A percentile compares a stretch with the other conserved stretches of the same genome.
phyloP scores from a whole-genome alignment of 2,113 vertebrate species.

The Macrotus californicus region DNA sequence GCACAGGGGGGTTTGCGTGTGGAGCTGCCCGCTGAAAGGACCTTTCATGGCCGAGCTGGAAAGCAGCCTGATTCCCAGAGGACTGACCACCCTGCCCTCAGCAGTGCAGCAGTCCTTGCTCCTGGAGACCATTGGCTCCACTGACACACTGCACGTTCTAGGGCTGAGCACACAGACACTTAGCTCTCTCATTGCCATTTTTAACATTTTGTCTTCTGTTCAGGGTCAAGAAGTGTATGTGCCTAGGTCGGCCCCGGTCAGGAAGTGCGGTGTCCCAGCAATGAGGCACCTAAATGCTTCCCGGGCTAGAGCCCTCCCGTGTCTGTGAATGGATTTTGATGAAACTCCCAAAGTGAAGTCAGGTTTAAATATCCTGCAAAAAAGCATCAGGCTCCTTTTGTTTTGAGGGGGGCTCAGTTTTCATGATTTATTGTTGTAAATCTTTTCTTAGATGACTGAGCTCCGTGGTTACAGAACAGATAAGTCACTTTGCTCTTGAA shows the following conservation, averaged over 20 bases:
- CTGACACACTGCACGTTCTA: not conserved
- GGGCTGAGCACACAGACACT: not conserved
- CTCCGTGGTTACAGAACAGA: conserved; percentile 56
- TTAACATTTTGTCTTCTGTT: conserved; percentile 53
- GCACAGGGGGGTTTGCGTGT: not conserved
- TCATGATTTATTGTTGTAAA: conserved; percentile 16
- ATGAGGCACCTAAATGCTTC: not conserved
- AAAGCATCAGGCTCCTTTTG: conserved; percentile 5
- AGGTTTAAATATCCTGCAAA: not conserved
- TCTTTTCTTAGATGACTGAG: conserved; percentile 47
- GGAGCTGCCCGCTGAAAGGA: not conserved
- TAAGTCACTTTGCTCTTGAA: conserved; percentile 35
- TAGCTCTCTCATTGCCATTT: not conserved
- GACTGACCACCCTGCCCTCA: not conserved
- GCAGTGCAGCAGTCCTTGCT: not conserved
- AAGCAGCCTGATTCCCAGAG: not conserved
- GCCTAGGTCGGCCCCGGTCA: not conserved
- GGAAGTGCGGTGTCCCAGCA: not conserved
- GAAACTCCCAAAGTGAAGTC: not conserved
- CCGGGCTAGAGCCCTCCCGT: not conserved
- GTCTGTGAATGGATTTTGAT: not conserved
- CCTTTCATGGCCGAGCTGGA: not conserved
- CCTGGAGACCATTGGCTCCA: not conserved
- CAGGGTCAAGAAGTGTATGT: not conserved
- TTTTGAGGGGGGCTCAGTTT: not conserved